Base-by-base conservation (phyloP, 2,888 invertebrate species). In the Leucoptera coffeella region DNA sequence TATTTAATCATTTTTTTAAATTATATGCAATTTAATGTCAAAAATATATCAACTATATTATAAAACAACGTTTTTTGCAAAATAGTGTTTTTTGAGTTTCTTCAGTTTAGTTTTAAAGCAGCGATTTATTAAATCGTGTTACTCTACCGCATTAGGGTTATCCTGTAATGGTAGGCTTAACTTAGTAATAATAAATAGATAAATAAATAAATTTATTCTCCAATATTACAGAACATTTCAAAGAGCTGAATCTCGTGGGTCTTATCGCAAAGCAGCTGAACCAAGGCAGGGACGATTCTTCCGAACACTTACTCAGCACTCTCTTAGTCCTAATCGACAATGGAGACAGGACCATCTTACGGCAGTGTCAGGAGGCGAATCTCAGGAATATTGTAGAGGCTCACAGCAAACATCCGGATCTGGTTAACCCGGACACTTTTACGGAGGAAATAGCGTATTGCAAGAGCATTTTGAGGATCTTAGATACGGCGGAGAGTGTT, bases 281-380 rank as follows among this genome's bases (percentile, higher is more conserved):
- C 17, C 25, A 27, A 0, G 43, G 45, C 0, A 41, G 48, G 1
- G 48, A 56, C 19, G 42, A 45, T 1, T 40, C 48, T 2, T 47
- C 64, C 0, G 62, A 62, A 22, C 61, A 67, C 12, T 22, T 65
- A 1, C 45, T 71, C 2, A 41, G 43, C 29, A 40, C 57, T 2
- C 38, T 69, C 2, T 29, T 42, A 1, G 35, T 42, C 0, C 32
- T 65, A 3, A 22, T 54, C 0, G 45, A 48, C 1, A 38, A 38
- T 8, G 13, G 30, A 2, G 43, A 57, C 12, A 34, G 41, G 0
- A 33, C 30, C 1, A 39, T 51, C 2, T 15, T 59, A 3, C 22
- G 30, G 1, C 55, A 59, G 29, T n/a, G n/a, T n/a, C n/a, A n/a
- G n/a, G n/a, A n/a, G n/a, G n/a, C n/a, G n/a, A n/a, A n/a, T n/a